phyloP scores from a whole-genome alignment of 2,797 vertebrate species.

The Nasua narica region DNA sequence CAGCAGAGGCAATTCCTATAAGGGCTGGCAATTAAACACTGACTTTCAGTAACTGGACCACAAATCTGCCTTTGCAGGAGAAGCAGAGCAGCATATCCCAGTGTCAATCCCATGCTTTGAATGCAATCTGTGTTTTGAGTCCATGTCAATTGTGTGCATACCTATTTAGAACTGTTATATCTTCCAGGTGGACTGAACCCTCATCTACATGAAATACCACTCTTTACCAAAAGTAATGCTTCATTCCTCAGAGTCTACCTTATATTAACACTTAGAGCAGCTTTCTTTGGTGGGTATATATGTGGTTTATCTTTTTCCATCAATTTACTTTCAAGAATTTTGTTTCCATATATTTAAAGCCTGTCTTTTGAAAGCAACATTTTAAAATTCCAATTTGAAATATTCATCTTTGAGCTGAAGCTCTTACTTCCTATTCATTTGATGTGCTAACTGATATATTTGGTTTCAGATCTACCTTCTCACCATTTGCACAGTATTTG shows the following conservation, averaged over 20 bases:
- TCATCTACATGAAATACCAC: not conserved
- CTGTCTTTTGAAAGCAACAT: not conserved
- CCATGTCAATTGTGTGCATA: not conserved
- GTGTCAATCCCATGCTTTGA: not conserved
- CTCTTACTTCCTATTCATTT: not conserved
- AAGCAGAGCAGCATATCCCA: not conserved
- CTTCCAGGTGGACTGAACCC: not conserved
- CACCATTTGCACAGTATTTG: not conserved
- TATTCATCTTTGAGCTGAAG: not conserved
- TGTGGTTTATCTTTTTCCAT: not conserved
- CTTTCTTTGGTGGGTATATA: not conserved
- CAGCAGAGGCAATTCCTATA: not conserved
- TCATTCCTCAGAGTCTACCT: not conserved
- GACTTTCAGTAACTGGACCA: not conserved
- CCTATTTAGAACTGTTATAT: not conserved
- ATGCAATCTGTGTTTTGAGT: not conserved
- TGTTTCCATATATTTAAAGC: not conserved
- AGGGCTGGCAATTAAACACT: not conserved
- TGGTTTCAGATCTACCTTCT: not conserved
- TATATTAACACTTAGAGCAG: not conserved
- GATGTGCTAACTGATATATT: not conserved
- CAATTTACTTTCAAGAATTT: not conserved
- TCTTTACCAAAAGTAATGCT: not conserved
- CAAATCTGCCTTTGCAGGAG: not conserved
- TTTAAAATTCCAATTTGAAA: not conserved